Conservation (phyloP, 2,797 vertebrate genomes). For the Gephyroberyx darwinii region DNA sequence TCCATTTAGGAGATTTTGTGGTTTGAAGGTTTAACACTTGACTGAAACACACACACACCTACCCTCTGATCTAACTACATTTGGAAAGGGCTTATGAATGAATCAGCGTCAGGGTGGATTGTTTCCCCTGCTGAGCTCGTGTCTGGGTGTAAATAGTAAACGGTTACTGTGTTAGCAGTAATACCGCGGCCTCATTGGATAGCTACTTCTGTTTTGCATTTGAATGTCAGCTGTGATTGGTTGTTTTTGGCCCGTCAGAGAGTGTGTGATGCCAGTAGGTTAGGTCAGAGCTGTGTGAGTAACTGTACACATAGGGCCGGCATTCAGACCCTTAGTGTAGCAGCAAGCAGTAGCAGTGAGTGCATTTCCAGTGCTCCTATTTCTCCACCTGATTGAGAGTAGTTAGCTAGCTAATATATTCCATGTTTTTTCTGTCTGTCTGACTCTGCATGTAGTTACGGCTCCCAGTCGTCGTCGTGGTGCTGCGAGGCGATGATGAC, state of each 20-base stretch:
- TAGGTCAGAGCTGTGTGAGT: constrained; percentile 46
- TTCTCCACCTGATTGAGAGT: constrained; percentile 54
- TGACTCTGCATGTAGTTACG: constrained; percentile 67
- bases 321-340: constrained; percentile 15
- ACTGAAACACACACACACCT: constrained; percentile 13
- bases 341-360: constrained; percentile 50
- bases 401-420: constrained; percentile 49
- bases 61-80: constrained; percentile 33
- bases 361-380: constrained; percentile 51
- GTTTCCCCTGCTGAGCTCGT: constrained; percentile 48
- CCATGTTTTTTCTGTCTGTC: constrained; percentile 7
- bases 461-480: constrained; percentile 95
- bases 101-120: constrained; percentile 57
- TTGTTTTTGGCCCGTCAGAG: constrained; percentile 41
- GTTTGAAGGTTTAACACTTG: constrained; percentile 29
- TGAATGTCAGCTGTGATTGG: constrained; percentile 47
- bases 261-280: constrained; percentile 55
- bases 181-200: constrained; percentile 44
- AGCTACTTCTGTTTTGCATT: constrained; percentile 47
- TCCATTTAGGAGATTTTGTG: constrained; percentile 41
- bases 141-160: constrained; percentile 57
- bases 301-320: constrained; percentile 44
- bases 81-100: constrained; percentile 45
- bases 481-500: constrained; percentile 96
- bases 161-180: constrained; percentile 38